A percentile compares a stretch with the other conserved stretches of the same genome.
These are phyloP conservation scores for Riptortus pedestris DNA, from an alignment of 1,140 invertebrate genomes.

Conservation along the genomic window DNA sequence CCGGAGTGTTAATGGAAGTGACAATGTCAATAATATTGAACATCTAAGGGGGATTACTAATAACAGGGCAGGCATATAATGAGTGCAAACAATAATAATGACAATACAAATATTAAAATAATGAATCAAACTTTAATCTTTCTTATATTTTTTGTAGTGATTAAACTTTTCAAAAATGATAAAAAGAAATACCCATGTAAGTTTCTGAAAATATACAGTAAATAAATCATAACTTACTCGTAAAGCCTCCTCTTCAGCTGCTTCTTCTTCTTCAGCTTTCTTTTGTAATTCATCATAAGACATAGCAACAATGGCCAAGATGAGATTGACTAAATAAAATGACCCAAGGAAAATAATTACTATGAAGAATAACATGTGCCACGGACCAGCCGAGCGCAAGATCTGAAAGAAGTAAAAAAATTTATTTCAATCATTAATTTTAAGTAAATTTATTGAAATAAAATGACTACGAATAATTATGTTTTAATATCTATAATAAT, in stretches of 20 bases:
- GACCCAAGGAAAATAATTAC: conserved; percentile 97
- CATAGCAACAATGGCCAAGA: conserved; percentile 98
- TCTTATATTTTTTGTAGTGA: no score
- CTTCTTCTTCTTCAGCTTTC: conserved; percentile 93
- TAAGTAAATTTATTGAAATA: not conserved
- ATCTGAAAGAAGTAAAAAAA: conserved; percentile 46
- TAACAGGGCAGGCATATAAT: no score
- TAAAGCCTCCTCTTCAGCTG: conserved; percentile 80
- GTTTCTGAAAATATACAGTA: no score
- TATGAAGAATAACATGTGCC: conserved; percentile 96
- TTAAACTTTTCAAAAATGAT: no score
- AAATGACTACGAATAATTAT: not conserved
- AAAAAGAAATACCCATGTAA: no score
- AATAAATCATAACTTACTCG: no score
- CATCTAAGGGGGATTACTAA: no score
- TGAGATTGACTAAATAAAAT: conserved; percentile 97
- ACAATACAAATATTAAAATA: no score
- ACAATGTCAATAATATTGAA: no score
- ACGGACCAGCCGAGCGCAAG: conserved; percentile 84
- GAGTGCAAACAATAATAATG: no score
- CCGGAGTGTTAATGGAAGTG: no score
- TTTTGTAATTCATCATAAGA: conserved; percentile 97
- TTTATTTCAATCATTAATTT: not conserved
- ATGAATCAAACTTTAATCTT: no score
- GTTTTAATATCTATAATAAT: not conserved